Base-by-base conservation (phyloP, 2,797 vertebrate species). In the Aythya fuligula region DNA sequence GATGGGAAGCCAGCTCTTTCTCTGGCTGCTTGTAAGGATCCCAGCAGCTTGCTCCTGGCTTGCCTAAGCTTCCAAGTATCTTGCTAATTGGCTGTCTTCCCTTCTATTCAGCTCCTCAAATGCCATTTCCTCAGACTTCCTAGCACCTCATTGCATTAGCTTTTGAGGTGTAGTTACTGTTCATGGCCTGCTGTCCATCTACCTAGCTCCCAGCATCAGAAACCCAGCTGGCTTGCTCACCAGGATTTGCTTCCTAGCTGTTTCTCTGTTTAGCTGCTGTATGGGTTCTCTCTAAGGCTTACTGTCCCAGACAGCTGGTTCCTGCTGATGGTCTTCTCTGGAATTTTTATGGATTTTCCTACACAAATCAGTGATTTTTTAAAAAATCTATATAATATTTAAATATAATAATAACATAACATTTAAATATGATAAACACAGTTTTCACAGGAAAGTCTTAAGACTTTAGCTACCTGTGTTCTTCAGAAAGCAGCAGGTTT, bases 1-100 rank as follows among this genome's bases (percentile, higher is more conserved):
- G 88, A 66, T 87, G 43, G 19, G 57, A 57, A 90, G 93, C 81
- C 90, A 95, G 78, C 43, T 83, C 38, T 87, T 92, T 62, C 49
- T 85, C 69, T 83, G 89, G 36, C 65, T 94, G 78, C 69, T 85
- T 74, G 20, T 36, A 7, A 20, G 54, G 71, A 62, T 85, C 71
- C 51, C 12, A 41, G 51, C 51, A 53, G 51, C 51, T 53, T 66
- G 34, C 60, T 79, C 21, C 71, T 67, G 78, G 47, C 84, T 87
- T 0, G 0, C 19, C 84, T 82, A 14, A 89, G 14, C 61, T 85
- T 90, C 74, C n/a, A 83, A 85, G 32, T 13, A 19, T 71, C 86
- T 83, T 72, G 67, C 78, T 82, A 49, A 38, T 45, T 74, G 74
- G 11, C 72, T 89, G 90, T 89, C 53, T 85, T 85, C 43, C 56